Percentiles rank a stretch among this genome's conserved stretches.
phyloP scores from a whole-genome alignment of 2,797 vertebrate genomes.

The Oryzias sinensis region DNA sequence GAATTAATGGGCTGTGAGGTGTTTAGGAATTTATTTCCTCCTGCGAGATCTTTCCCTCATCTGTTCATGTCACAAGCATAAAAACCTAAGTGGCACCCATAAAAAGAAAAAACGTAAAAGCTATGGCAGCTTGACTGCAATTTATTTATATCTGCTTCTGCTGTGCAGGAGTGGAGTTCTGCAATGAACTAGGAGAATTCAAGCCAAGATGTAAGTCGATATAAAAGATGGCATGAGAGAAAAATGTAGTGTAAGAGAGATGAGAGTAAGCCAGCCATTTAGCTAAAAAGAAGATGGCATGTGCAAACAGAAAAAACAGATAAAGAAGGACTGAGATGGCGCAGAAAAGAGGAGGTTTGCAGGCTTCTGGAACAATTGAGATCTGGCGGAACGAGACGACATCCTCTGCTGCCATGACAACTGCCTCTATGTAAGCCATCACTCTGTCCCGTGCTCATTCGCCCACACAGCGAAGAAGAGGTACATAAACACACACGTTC shows the following conservation, averaged over 20 bases:
- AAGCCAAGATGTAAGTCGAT: conserved; percentile 21
- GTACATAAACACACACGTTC: conserved; percentile 20
- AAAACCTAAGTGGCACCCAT: conserved; percentile 33
- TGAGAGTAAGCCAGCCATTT: conserved; percentile 4
- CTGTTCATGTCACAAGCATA: conserved; percentile 32
- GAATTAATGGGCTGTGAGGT: conserved; percentile 31
- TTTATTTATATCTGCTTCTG: conserved; percentile 60
- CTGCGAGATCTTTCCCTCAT: conserved; percentile 26
- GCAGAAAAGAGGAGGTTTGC: conserved; percentile 26
- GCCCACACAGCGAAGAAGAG: conserved; percentile 47
- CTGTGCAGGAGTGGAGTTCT: conserved; percentile 16
- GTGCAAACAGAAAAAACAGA: conserved; percentile 8
- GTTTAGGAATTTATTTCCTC: too few relatives aligned
- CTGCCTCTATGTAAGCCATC: conserved; percentile 61
- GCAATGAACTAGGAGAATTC: conserved; percentile 25
- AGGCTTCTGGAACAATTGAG: conserved; percentile 59
- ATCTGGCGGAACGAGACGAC: conserved; percentile 56
- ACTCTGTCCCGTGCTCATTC: conserved; percentile 55
- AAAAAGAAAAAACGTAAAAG: conserved; percentile 33
- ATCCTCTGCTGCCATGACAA: conserved; percentile 77
- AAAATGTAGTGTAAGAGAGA: not conserved
- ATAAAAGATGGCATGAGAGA: not conserved
- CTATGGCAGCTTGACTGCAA: conserved; percentile 31
- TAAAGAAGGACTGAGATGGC: conserved; percentile 8
- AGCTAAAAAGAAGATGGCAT: conserved; percentile 4